Conservation (phyloP, 2,888 invertebrate species). For the Macaria notata region DNA sequence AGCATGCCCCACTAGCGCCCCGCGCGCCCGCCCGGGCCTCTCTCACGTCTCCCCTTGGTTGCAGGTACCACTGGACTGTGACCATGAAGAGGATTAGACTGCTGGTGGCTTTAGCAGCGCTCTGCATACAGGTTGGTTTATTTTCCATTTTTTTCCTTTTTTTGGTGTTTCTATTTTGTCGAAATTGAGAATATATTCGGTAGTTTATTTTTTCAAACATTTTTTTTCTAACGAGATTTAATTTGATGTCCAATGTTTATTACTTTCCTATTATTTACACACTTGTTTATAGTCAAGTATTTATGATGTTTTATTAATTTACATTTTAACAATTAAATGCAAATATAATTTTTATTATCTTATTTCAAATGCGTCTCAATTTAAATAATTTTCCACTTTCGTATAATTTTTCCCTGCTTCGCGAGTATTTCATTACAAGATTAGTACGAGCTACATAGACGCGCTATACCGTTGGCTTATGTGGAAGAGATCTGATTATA, state of each 20-base stretch:
- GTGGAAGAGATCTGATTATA: constrained; percentile 32
- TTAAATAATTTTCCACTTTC: too few species aligned
- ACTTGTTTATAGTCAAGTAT: too few species aligned
- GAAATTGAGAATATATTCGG: too few species aligned
- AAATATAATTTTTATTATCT: too few species aligned
- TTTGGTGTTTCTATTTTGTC: background rate
- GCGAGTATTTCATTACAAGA: background rate
- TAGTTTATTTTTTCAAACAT: too few species aligned
- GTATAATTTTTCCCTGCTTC: background rate
- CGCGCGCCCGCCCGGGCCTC: constrained; percentile 48
- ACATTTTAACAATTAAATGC: too few species aligned
- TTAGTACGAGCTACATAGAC: constrained; percentile 4
- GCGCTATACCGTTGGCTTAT: constrained; percentile 44
- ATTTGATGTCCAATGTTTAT: too few species aligned
- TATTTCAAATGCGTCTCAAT: too few species aligned
- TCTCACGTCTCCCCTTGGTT: constrained; percentile 70
- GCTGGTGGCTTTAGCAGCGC: constrained; percentile 71
- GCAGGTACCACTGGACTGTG: constrained; percentile 70
- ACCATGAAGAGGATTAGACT: constrained; percentile 79
- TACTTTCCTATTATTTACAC: too few species aligned
- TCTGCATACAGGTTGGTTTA: constrained; percentile 71
- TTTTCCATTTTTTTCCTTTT: constrained; percentile 25
- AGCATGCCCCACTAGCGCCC: constrained; percentile 51
- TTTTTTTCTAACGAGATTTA: too few species aligned
- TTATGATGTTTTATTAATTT: too few species aligned